Percentiles rank a stretch among this genome's conserved stretches.
phyloP scores from a whole-genome alignment of 2,113 vertebrate species.

The Brachyhypopomus gauderio region DNA sequence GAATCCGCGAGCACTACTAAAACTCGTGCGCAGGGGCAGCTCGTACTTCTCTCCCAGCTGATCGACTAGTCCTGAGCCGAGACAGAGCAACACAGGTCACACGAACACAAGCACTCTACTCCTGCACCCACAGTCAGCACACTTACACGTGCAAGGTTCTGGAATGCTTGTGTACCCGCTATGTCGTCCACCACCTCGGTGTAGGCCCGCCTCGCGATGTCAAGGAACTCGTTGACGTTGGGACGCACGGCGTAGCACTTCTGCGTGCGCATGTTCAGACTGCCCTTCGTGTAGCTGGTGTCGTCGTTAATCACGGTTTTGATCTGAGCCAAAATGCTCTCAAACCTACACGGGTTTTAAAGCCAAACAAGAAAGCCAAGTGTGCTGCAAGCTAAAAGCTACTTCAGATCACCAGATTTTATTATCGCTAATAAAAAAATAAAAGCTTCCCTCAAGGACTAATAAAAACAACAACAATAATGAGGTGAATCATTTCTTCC shows the following conservation, averaged over 20 bases:
- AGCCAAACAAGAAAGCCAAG: not conserved
- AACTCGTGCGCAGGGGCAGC: conserved; percentile 91
- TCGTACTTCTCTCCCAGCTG: conserved; percentile 85
- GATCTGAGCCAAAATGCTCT: conserved; percentile 88
- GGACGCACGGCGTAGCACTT: conserved; percentile 96
- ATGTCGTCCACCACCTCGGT: conserved; percentile 97
- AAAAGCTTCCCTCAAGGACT: not conserved
- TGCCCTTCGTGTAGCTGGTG: conserved; percentile 86
- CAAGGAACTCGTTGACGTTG: conserved; percentile 92
- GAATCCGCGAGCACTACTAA: conserved; percentile 90
- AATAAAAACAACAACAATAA: no score
- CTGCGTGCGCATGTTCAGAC: conserved; percentile 92
- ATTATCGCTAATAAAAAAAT: not conserved
- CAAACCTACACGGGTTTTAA: conserved; percentile 77
- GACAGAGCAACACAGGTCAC: not conserved
- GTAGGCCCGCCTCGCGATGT: conserved; percentile 90
- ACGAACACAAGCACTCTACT: not conserved
- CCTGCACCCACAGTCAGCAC: not conserved
- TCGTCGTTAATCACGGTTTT: conserved; percentile 91
- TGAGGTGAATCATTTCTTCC: no score
- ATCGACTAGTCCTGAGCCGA: conserved; percentile 81
- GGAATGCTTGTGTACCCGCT: conserved; percentile 77
- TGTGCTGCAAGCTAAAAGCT: not conserved
- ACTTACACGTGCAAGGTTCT: not conserved
- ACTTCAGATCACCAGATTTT: not conserved